Percentiles rank a stretch among this genome's conserved stretches.
Evolutionary conservation across 2,113 vertebrate species (phyloP).

Genomic region (Aplodontia rufa): DNA sequence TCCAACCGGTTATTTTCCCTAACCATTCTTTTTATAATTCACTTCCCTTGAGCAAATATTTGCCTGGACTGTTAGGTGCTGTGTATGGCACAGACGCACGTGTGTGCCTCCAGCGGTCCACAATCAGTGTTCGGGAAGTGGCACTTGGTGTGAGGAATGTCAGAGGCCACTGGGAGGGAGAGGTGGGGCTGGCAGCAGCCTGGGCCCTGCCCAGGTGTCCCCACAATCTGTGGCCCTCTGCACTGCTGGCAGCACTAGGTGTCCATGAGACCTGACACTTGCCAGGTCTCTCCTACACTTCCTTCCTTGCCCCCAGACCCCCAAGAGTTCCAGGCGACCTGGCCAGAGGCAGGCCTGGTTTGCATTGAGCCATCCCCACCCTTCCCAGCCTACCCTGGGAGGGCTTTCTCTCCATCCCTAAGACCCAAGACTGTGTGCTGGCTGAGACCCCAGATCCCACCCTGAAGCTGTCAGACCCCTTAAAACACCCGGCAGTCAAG

Average conservation of each 20-base stretch:
- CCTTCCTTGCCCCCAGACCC: not conserved
- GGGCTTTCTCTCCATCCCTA: fast-evolving
- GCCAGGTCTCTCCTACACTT: not conserved
- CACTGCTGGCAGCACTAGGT: fast-evolving
- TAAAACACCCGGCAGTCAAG: not conserved
- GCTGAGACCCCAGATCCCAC: not conserved
- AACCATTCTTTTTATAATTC: not conserved
- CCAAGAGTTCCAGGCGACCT: not conserved
- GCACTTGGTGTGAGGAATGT: fast-evolving
- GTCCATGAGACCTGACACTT: not conserved
- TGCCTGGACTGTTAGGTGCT: not conserved
- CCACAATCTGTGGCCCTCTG: not conserved
- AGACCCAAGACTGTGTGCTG: not conserved
- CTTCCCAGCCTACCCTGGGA: not conserved
- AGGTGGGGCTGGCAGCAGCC: too few relatives aligned
- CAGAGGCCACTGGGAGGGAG: not conserved
- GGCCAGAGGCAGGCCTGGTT: fast-evolving
- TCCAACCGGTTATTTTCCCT: too few relatives aligned
- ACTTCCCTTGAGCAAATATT: not conserved
- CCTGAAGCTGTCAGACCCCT: not conserved
- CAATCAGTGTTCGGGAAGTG: fast-evolving
- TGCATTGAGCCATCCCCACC: too few relatives aligned
- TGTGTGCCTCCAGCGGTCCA: not conserved
- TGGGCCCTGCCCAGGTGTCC: fast-evolving
- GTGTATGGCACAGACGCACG: not conserved